These are phyloP conservation scores for Daboia siamensis DNA, from an alignment of 2,113 vertebrate species.

Conservation along the genomic window DNA sequence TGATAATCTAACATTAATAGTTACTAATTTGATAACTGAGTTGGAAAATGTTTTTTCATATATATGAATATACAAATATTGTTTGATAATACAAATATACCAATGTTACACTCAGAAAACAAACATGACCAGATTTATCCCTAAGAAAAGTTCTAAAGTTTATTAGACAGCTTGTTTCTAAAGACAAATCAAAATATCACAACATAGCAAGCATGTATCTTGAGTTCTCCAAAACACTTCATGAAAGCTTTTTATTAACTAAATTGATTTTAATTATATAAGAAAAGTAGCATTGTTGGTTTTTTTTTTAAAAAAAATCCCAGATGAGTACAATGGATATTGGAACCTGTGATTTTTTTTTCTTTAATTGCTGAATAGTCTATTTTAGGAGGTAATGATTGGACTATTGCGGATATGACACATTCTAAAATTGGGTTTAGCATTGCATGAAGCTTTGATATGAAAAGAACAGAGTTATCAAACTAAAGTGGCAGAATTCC, in stretches of 20 bases:
- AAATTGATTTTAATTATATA: background rate
- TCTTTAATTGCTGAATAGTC: background rate
- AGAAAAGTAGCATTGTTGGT: background rate
- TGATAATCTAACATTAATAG: conserved; percentile 1
- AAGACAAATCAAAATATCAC: background rate
- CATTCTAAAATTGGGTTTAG: background rate
- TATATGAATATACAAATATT: background rate
- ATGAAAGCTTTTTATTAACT: background rate
- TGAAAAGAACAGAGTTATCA: background rate
- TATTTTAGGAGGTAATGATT: background rate
- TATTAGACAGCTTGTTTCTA: background rate
- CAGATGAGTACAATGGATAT: background rate
- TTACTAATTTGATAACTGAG: background rate
- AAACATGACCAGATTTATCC: background rate
- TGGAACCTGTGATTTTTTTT: background rate
- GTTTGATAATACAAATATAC: too few species aligned
- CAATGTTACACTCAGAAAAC: background rate
- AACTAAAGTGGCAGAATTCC: background rate
- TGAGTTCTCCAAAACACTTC: background rate
- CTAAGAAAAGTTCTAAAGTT: background rate
- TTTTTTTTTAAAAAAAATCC: background rate
- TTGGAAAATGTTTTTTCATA: background rate
- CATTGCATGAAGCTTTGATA: background rate
- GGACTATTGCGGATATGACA: background rate
- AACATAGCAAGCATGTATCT: background rate